These are phyloP conservation scores for Caenorhabditis brenneri DNA, from an alignment of 1,140 invertebrate genomes.

Conservation along the genomic window DNA sequence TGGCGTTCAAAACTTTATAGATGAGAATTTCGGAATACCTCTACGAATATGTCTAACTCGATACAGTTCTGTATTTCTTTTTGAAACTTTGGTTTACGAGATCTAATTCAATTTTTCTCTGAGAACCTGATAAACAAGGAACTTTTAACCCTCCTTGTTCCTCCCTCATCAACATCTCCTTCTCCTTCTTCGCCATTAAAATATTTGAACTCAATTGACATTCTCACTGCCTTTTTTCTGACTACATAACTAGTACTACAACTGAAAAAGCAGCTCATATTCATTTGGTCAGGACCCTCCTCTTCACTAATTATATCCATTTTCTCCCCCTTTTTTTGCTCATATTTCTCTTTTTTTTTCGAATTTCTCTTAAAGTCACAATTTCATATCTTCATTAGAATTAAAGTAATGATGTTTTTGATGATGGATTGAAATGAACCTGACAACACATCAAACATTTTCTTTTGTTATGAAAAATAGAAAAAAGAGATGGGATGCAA, in stretches of 20 bases:
- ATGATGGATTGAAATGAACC: conserved; percentile 25
- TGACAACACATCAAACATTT: neutral
- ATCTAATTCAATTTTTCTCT: neutral
- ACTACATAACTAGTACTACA: neutral
- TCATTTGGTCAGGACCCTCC: neutral
- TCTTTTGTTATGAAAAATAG: neutral
- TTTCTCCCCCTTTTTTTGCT: neutral
- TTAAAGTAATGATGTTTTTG: neutral
- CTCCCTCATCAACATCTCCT: neutral
- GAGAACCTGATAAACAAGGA: neutral
- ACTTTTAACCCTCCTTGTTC: neutral
- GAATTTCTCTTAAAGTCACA: neutral
- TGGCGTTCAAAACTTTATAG: no score
- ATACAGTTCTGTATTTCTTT: no score
- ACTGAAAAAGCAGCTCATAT: neutral
- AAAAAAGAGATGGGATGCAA: neutral
- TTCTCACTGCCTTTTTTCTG: neutral
- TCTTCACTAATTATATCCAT: neutral
- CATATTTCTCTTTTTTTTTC: neutral
- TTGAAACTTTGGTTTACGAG: no score
- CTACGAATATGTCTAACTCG: no score
- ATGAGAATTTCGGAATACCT: no score
- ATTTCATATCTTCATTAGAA: neutral
- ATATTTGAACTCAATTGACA: neutral
- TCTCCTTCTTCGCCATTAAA: no score